phyloP scores from a whole-genome alignment of 2,113 vertebrate species.

The Shinisaurus crocodilurus region DNA sequence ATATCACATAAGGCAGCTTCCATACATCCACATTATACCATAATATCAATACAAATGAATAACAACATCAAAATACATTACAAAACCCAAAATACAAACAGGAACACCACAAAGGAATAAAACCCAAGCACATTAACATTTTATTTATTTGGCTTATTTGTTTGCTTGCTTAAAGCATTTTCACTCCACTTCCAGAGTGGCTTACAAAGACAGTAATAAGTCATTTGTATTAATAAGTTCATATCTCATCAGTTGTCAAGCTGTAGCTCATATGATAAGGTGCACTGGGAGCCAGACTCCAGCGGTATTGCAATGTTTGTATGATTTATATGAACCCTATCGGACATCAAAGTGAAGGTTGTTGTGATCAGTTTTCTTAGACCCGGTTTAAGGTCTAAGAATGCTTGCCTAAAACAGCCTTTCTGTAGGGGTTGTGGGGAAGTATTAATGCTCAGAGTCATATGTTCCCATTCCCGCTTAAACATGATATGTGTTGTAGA shows the following conservation, averaged over 20 bases:
- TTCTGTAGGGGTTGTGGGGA: background rate
- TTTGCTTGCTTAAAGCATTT: background rate
- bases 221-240: background rate
- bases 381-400: too few species aligned
- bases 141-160: background rate
- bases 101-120: background rate
- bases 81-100: background rate
- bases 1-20: background rate
- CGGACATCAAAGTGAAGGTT: background rate
- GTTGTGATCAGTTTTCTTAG: background rate
- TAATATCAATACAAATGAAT: background rate
- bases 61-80: background rate
- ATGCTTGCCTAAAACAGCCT: background rate
- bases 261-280: background rate
- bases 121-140: background rate
- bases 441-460: background rate
- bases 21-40: background rate
- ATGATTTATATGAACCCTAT: background rate
- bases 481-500: background rate
- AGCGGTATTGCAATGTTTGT: background rate
- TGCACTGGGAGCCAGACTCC: background rate
- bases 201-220: too few species aligned
- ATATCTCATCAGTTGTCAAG: background rate
- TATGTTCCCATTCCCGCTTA: background rate
- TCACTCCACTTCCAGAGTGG: too few species aligned